Evolutionary conservation across 2,113 vertebrate genomes (phyloP).

Genomic region (Montifringilla adamsi): DNA sequence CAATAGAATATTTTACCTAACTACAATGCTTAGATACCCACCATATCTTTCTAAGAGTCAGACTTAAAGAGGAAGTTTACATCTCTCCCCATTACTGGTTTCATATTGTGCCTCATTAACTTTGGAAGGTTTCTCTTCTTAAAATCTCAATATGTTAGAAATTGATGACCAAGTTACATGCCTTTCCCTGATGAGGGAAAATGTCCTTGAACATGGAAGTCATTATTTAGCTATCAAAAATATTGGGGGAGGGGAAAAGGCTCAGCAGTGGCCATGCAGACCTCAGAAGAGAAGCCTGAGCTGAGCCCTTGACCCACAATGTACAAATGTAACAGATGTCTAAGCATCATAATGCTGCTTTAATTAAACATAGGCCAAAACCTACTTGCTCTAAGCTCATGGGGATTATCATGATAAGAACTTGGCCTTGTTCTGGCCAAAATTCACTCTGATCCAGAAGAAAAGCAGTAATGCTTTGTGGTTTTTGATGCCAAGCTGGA

Average conservation of each 20-base stretch:
- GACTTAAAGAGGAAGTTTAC: not conserved
- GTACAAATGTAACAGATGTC: constrained; percentile 63
- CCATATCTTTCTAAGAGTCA: not conserved
- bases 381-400: not conserved
- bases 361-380: constrained; percentile 65
- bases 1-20: not conserved
- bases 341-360: constrained; percentile 44
- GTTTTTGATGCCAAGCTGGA: not conserved
- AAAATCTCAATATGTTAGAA: constrained; percentile 48
- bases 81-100: not conserved
- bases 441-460: not conserved
- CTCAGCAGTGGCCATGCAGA: not conserved
- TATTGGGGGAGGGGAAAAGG: accelerated
- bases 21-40: not conserved
- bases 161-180: not conserved
- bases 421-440: not conserved
- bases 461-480: not conserved
- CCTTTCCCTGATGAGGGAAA: not conserved
- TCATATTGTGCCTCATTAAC: not conserved
- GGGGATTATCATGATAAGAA: constrained; percentile 29
- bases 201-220: not conserved
- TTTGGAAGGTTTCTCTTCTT: constrained; percentile 17
- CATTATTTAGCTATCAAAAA: not conserved
- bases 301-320: constrained; percentile 13
- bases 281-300: not conserved